Percentiles rank a stretch among this genome's conserved stretches.
Evolutionary conservation across 2,797 vertebrate species (phyloP).

Genomic region (Microctenopoma lineatum): DNA sequence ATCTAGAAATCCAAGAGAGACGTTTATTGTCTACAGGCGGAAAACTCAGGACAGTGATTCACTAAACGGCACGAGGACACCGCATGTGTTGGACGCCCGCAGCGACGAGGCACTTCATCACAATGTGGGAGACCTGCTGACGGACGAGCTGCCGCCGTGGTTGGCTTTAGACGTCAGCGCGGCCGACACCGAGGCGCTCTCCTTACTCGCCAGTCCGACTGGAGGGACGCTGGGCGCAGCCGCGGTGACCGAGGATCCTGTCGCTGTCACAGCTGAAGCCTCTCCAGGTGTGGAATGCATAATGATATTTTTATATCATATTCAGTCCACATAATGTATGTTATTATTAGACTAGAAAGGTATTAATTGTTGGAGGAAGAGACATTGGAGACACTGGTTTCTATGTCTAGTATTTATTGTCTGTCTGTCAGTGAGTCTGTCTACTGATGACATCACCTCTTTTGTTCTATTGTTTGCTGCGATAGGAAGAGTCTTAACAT

Average conservation of each 20-base stretch:
- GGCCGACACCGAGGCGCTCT: conserved; percentile 11
- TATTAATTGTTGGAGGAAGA: too few species aligned
- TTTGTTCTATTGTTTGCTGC: conserved; percentile 30
- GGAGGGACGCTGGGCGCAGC: conserved; percentile 8
- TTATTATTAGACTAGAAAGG: too few species aligned
- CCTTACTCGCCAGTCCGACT: conserved; percentile 31
- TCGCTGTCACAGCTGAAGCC: background rate
- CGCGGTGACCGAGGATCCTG: conserved; percentile 29
- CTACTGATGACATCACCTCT: background rate
- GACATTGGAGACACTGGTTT: too few species aligned
- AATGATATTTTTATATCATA: too few species aligned
- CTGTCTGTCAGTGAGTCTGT: background rate
- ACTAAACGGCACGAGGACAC: background rate
- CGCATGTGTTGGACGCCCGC: background rate
- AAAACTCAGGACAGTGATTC: conserved; percentile 9
- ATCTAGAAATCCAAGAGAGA: conserved; percentile 40
- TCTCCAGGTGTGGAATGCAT: conserved; percentile 63
- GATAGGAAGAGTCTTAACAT: conserved; percentile 66
- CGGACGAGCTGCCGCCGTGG: conserved; percentile 77
- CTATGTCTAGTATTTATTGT: too few species aligned
- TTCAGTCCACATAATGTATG: too few species aligned
- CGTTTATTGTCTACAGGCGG: conserved; percentile 26
- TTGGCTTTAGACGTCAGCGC: conserved; percentile 38
- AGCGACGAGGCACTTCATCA: conserved; percentile 1
- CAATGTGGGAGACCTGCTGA: conserved; percentile 51